Base-by-base conservation (phyloP, 2,888 invertebrate genomes). In the Liodrosophila aerea region DNA sequence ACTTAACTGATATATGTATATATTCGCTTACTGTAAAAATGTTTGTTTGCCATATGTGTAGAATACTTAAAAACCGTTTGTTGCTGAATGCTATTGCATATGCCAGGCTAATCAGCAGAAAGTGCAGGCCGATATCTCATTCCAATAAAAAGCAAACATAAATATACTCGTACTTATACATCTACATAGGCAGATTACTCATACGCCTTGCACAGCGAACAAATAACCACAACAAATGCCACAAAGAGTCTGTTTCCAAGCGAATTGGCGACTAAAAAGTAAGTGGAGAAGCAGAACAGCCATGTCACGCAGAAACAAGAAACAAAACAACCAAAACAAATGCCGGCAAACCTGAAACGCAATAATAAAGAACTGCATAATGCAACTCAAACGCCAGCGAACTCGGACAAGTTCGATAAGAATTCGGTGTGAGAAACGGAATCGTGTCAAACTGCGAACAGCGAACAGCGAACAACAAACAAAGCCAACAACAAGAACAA, bases 401-500 rank as follows among this genome's bases (percentile, higher is more conserved):
- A 73, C 76, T 67, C 73, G 22, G 63, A 84, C 78, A 75, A 34
- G 83, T 69, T 77, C 44, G 12, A 39, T 30, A 43, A 30, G 5
- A 53, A 47, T 40, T 29, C 34, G 39, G n/a, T n/a, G n/a, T n/a
- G n/a, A n/a, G n/a, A n/a, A n/a, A n/a, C n/a, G n/a, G n/a, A 41
- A 33, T 18, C 12, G 36, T 36, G 43, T 49, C 50, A 16, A 37
- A 52, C 58, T 59, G 74, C 70, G n/a, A 69, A 53, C 46, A 46
- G 37, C 56, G 47, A 67, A 56, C 44, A 36, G 44, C 57, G 57
- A 57, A 2, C 3, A 22, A 22, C 22, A 5, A 2, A 22, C 67
- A 63, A 68, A 56, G 49, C 27, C 41, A 54, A 71, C 51, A 33
- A 22, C 22, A 22, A 22, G 65, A 66, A 66, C 73, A 61, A 72